Evolutionary conservation across 2,888 invertebrate genomes (phyloP).

Genomic region (Furcula furcula): DNA sequence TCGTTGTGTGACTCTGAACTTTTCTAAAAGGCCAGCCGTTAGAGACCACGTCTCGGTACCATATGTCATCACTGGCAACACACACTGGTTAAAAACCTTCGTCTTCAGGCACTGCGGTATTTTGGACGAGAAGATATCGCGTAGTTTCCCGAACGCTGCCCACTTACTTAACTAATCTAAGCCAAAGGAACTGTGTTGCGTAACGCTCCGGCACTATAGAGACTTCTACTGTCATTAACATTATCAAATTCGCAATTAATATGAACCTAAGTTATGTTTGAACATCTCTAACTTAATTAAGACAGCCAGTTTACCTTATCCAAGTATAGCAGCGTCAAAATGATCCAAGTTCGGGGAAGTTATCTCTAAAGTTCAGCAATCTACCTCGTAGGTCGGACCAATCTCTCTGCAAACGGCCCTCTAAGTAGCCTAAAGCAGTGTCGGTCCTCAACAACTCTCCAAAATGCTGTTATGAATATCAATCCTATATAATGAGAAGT

Average conservation of each 20-base stretch:
- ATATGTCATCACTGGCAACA: no score
- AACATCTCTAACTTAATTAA: constrained; percentile 70
- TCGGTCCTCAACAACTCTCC: constrained; percentile 47
- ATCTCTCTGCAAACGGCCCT: constrained; percentile 72
- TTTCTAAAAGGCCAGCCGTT: no score
- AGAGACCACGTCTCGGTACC: no score
- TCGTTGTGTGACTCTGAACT: no score
- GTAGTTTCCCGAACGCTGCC: no score
- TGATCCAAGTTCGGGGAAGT: constrained; percentile 74
- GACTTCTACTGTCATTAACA: constrained; percentile 28
- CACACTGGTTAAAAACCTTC: no score
- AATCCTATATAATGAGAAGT: constrained; percentile 54
- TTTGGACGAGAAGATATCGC: no score
- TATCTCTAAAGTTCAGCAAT: constrained; percentile 76
- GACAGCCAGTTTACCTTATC: constrained; percentile 75
- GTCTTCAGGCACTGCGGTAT: no score
- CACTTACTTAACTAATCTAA: no score
- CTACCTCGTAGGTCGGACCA: constrained; percentile 73
- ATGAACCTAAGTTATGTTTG: constrained; percentile 50
- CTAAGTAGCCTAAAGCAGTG: constrained; percentile 71
- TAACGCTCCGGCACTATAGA: background rate
- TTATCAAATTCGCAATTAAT: constrained; percentile 45
- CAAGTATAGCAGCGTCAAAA: constrained; percentile 76
- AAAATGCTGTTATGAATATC: constrained; percentile 63
- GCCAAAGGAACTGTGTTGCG: background rate